phyloP scores from a whole-genome alignment of 1,140 invertebrate genomes.

The Philaenus spumarius region DNA sequence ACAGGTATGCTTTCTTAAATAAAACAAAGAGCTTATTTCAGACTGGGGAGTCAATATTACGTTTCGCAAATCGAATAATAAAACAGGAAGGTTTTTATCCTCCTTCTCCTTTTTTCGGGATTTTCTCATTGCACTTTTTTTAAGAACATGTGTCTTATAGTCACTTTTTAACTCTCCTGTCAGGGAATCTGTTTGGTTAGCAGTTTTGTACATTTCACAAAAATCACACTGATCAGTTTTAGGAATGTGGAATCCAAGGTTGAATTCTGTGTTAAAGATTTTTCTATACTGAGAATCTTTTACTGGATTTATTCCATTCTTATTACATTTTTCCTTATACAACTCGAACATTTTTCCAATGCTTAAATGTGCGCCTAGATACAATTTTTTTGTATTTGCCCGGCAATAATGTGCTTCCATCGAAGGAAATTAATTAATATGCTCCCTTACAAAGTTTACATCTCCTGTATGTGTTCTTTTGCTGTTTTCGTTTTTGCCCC shows the following conservation, averaged over 20 bases:
- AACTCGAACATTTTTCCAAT: conserved; percentile 25
- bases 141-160: not conserved
- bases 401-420: conserved; percentile 21
- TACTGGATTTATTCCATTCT: conserved; percentile 20
- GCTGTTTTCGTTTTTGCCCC: conserved; percentile 6
- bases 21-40: conserved; percentile 36
- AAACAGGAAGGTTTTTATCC: conserved; percentile 23
- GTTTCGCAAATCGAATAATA: conserved; percentile 37
- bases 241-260: conserved; percentile 24
- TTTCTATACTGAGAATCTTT: conserved; percentile 22
- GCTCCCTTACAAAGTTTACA: conserved; percentile 11
- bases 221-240: conserved; percentile 30
- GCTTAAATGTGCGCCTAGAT: conserved; percentile 19
- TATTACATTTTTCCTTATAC: conserved; percentile 17
- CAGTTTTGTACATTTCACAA: conserved; percentile 22
- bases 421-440: conserved; percentile 20
- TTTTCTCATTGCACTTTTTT: conserved; percentile 14
- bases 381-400: conserved; percentile 12
- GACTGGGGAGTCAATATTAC: conserved; percentile 36
- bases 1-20: conserved; percentile 35
- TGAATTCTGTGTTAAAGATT: conserved; percentile 23
- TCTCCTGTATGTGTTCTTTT: not conserved
- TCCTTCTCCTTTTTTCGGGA: not conserved
- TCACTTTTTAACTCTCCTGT: conserved; percentile 17
- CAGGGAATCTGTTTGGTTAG: too few relatives aligned